Evolutionary conservation across 2,797 vertebrate genomes (phyloP).

Genomic region (Setipinna tenuifilis): DNA sequence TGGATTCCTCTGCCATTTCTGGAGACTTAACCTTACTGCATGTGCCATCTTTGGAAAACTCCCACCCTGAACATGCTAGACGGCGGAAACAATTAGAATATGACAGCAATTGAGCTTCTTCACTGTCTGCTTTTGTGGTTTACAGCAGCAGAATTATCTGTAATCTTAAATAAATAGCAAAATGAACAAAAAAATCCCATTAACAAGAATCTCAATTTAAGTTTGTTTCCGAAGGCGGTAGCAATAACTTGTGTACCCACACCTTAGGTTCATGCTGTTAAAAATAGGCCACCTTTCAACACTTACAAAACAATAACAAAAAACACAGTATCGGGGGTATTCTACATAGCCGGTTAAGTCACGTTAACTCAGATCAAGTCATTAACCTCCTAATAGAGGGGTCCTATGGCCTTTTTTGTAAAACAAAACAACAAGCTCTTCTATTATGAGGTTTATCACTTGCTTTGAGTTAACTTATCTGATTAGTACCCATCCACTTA

Average conservation of each 20-base stretch:
- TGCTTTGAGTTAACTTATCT: too few relatives aligned
- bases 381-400: too few relatives aligned
- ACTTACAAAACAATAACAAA: constrained; percentile 13
- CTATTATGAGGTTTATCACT: too few relatives aligned
- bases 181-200: background rate
- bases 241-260: background rate
- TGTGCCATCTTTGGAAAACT: background rate
- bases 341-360: too few relatives aligned
- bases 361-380: too few relatives aligned
- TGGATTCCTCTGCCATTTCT: background rate
- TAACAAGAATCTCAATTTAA: background rate
- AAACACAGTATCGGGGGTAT: background rate
- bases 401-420: too few relatives aligned
- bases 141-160: background rate
- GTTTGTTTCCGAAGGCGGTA: background rate
- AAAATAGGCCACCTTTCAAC: constrained; percentile 23
- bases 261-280: background rate
- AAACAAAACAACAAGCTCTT: too few relatives aligned
- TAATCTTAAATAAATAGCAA: constrained; percentile 22
- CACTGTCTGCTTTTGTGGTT: background rate
- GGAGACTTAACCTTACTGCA: background rate
- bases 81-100: background rate
- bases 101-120: background rate
- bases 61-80: background rate
- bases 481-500: too few relatives aligned